Base-by-base conservation (phyloP, 2,888 invertebrate genomes). In the Gisinianus flammeolus region DNA sequence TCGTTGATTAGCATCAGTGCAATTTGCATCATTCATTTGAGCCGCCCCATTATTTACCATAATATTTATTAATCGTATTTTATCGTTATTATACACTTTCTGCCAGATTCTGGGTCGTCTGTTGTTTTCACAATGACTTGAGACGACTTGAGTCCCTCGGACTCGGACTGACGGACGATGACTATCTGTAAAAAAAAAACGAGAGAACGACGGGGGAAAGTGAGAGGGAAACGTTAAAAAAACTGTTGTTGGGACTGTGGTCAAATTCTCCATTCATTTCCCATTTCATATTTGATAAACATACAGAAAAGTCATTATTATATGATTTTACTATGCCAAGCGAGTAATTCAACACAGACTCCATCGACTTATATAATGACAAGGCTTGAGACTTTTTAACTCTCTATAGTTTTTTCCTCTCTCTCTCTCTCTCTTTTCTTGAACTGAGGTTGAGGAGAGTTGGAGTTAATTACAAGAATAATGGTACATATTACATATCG, bases 61-160 rank as follows among this genome's bases (percentile, higher is more conserved):
- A 73, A 73, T 73, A 73, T 73, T 73, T 73, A 73, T 73, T 73
- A 73, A 73, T 62, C 73, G 73, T 73, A 73, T 58, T 73, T 73
- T 58, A 73, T 69, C 44, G 35, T 69, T 69, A 69, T 69, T 69
- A 35, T n/a, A n/a, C 69, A 35, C 16, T 44, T 69, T 69, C 35
- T 35, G 69, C 69, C 69, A 69, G 35, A 35, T 44, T 69, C 67
- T 67, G 52, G 52, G 16, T 44, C 52, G 8, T 44, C n/a, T n/a
- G n/a, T n/a, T n/a, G n/a, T n/a, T n/a, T n/a, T n/a, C n/a, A n/a
- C n/a, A n/a, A n/a, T n/a, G n/a, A n/a, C n/a, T n/a, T n/a, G n/a
- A n/a, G n/a, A n/a, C n/a, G n/a, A n/a, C n/a, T n/a, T n/a, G n/a
- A n/a, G n/a, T n/a, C n/a, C n/a, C n/a, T n/a, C n/a, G n/a, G n/a